Conservation (phyloP, 2,113 vertebrate genomes). For the Xenus cinereus region DNA sequence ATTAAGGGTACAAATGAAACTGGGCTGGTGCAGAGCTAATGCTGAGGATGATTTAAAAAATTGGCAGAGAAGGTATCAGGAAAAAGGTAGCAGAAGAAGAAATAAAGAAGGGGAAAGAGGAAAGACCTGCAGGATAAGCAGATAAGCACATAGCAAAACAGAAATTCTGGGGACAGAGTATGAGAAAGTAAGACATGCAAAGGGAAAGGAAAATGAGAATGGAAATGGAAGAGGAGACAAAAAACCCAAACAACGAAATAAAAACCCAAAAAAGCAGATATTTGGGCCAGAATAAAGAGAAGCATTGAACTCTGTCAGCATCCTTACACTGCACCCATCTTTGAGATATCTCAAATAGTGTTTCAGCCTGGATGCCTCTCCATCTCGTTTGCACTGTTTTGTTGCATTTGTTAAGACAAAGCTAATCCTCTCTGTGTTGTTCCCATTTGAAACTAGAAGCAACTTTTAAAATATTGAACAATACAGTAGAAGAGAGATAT, state of each 20-base stretch:
- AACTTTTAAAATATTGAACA: background rate
- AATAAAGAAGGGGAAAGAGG: background rate
- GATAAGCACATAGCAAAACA: background rate
- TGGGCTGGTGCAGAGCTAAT: background rate
- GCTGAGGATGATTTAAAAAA: background rate
- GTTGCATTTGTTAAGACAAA: slow-evolving; percentile 6
- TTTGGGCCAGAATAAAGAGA: background rate
- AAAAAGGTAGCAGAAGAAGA: background rate
- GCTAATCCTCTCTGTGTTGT: background rate
- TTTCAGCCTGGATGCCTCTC: background rate
- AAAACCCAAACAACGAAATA: background rate
- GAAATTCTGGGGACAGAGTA: background rate
- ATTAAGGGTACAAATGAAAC: background rate
- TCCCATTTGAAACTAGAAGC: background rate
- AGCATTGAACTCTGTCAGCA: background rate
- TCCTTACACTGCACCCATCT: background rate
- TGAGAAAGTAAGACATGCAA: background rate
- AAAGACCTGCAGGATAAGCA: background rate
- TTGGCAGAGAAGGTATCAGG: background rate
- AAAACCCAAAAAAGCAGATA: background rate
- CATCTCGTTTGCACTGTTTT: background rate
- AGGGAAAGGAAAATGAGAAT: background rate
- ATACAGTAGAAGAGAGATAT: background rate
- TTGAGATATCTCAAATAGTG: background rate
- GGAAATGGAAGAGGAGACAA: background rate